Conservation (phyloP, 2,888 invertebrate genomes). For the Netelia virgata region DNA sequence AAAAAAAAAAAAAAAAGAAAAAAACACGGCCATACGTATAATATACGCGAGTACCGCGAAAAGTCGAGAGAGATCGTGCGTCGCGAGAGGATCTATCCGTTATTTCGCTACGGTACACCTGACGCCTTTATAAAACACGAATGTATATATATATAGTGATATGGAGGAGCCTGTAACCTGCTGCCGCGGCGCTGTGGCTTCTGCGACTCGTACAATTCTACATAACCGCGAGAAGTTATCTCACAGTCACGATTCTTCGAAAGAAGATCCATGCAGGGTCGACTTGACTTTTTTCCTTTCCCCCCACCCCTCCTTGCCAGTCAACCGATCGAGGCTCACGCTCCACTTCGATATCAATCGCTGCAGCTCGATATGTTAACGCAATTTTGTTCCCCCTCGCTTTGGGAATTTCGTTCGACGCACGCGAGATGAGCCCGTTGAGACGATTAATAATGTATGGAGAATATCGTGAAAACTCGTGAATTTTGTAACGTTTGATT, state of each 20-base stretch:
- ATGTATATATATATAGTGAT: slow-evolving; percentile 4
- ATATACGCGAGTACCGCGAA: background rate
- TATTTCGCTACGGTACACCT: slow-evolving; percentile 65
- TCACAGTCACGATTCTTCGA: slow-evolving; percentile 64
- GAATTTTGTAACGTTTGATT: background rate
- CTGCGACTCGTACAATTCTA: slow-evolving; percentile 36
- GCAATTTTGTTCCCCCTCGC: background rate
- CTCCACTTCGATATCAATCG: slow-evolving; percentile 41
- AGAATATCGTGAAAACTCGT: background rate
- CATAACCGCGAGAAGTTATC: slow-evolving; percentile 34
- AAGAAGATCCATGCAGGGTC: slow-evolving; percentile 43
- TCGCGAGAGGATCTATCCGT: slow-evolving; percentile 57
- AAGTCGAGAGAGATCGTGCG: slow-evolving; percentile 2
- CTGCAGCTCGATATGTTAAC: slow-evolving; percentile 5
- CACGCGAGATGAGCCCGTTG: too few species aligned
- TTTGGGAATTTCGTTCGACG: too few species aligned
- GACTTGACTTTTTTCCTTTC: background rate
- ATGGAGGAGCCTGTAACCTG: slow-evolving; percentile 40
- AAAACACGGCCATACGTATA: background rate
- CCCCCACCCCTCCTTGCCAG: background rate
- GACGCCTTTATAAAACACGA: slow-evolving; percentile 41
- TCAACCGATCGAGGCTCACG: slow-evolving; percentile 21
- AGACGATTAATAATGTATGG: background rate
- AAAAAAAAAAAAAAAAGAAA: slow-evolving; percentile 21
- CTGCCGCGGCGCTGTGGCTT: slow-evolving; percentile 30